Evolutionary conservation across 2,113 vertebrate species (phyloP), one percentile per base, ranked within the genome.

Genomic region (Nipponia nippon): DNA sequence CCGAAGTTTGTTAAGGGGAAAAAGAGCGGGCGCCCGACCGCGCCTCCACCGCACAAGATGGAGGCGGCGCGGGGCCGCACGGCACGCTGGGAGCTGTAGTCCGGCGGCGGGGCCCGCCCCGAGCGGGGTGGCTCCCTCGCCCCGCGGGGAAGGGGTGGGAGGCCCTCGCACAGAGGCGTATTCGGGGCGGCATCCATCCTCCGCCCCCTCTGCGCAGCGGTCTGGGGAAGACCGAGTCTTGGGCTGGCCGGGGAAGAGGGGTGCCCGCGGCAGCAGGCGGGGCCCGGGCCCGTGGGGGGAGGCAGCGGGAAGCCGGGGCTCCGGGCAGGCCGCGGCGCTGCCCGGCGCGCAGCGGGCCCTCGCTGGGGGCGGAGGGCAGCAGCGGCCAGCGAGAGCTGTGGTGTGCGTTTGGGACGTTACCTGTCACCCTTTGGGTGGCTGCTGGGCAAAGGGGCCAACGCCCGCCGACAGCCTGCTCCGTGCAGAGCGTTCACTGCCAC

Each of bases 11-110:
- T 1, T 1, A 32, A 7, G 9, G 2, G 14, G 14, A 9, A 40
- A 13, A 5, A 1, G 0, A 14, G 10, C 18, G 3, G 4, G 1
- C 13, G 2, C 1, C 2, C 1, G 4, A 3, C 42, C 13, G 4
- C 19, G 6, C 26, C 27, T 4, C 6, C 9, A 3, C 49, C 21
- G 9, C 47, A 38, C 49, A 69, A 89, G 38, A 95, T 95, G 96
- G 93, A 36, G 72, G 80, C 36, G 40, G 30, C 2, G 36, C n/a
- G 58, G 20, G 9, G 77, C 3, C 26, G 50, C 56, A 25, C 14
- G n/a, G 88, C 67, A n/a, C 17, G 27, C 71, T 70, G 94, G 95
- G 91, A 89, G 53, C 27, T 93, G 95, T 93, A 96, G 96, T 83
- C 42, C 29, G 16, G 9, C 7, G 15, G 19, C 10, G 22, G 6